Percentiles rank a stretch among this genome's conserved stretches.
Evolutionary conservation across 2,113 vertebrate genomes (phyloP).

Genomic region (Aptenodytes patagonicus): DNA sequence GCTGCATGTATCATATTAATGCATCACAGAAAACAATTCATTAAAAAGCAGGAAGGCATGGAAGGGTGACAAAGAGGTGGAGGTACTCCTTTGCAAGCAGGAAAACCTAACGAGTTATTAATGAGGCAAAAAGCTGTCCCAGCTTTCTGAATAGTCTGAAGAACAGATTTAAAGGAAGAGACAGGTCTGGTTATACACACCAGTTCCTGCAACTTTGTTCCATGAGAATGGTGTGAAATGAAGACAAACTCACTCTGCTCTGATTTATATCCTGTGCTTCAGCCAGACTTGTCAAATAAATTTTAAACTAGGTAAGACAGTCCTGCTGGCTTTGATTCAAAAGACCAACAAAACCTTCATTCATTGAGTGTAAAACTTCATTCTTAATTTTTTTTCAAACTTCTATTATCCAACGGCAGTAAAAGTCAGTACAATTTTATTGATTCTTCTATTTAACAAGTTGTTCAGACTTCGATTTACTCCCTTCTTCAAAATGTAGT

Average conservation of each 20-base stretch:
- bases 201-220: neutral
- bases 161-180: neutral
- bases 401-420: neutral
- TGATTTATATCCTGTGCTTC: conserved; percentile 11
- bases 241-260: conserved; percentile 12
- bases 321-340: conserved; percentile 54
- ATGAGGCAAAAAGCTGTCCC: neutral
- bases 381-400: neutral
- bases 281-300: conserved; percentile 33
- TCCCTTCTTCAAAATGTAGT: neutral
- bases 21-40: neutral
- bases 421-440: neutral
- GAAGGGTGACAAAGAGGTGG: neutral
- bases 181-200: neutral
- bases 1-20: neutral
- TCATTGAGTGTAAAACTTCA: neutral
- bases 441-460: neutral
- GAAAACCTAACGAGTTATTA: neutral
- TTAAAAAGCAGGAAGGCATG: neutral
- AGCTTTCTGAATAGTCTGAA: neutral
- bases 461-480: neutral
- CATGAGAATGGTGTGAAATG: neutral
- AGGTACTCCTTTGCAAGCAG: neutral
- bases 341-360: conserved; percentile 22
- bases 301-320: conserved; percentile 49